Conservation (phyloP, 2,797 vertebrate genomes). For the Coregonus sp. region DNA sequence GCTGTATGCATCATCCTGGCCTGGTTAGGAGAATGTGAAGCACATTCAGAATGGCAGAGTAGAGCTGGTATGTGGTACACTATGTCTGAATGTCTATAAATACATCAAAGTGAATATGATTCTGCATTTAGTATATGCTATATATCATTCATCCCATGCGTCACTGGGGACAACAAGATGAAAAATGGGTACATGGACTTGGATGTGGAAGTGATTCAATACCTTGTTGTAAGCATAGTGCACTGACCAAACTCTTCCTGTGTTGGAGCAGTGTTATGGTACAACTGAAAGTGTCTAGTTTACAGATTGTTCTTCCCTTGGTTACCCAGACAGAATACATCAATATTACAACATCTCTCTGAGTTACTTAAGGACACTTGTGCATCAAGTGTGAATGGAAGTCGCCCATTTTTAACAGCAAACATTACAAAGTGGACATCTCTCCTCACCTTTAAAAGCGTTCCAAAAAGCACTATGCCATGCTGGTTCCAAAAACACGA, state of each 20-base stretch:
- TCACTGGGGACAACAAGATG: neutral
- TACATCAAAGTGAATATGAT: neutral
- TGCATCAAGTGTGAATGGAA: conserved; percentile 11
- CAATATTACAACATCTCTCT: neutral
- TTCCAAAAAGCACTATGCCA: neutral
- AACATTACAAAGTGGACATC: conserved; percentile 8
- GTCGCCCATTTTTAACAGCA: conserved; percentile 2
- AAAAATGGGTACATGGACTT: neutral
- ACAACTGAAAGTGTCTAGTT: neutral
- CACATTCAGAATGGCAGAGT: neutral
- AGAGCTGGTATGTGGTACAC: neutral
- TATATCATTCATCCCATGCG: neutral
- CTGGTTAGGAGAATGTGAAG: neutral
- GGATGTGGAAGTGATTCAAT: no score
- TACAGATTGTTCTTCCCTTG: conserved; percentile 15
- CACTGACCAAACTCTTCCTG: neutral
- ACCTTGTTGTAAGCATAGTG: no score
- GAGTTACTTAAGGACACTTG: neutral
- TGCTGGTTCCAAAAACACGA: neutral
- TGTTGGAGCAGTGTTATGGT: no score
- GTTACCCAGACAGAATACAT: conserved; percentile 7
- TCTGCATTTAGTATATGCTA: neutral
- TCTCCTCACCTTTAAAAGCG: neutral
- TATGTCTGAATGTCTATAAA: neutral
- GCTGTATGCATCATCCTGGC: neutral